Conservation (phyloP, 2,113 vertebrate genomes). For the Daubentonia madagascariensis region DNA sequence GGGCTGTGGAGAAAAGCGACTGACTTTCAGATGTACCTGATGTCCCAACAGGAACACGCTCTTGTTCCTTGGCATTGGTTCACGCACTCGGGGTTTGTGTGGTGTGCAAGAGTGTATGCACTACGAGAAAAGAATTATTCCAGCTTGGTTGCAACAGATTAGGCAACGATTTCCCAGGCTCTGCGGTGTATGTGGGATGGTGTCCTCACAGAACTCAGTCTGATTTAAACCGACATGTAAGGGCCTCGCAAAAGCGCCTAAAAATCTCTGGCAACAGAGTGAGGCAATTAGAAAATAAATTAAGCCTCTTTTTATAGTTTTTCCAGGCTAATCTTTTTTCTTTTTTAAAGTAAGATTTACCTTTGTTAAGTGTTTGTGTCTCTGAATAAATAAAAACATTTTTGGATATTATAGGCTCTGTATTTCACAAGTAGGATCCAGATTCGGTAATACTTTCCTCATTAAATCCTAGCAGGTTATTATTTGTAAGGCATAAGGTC, state of each 20-base stretch:
- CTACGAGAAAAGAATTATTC: conserved; percentile 3
- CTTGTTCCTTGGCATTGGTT: not conserved
- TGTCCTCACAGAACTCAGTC: not conserved
- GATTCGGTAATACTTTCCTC: not conserved
- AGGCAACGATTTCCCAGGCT: not conserved
- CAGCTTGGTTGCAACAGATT: not conserved
- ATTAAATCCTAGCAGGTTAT: not conserved
- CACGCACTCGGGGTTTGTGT: not conserved
- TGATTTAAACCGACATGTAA: not conserved
- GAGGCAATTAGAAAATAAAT: not conserved
- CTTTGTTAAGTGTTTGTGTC: not conserved
- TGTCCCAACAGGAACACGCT: not conserved
- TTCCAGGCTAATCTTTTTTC: not conserved
- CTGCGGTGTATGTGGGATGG: not conserved
- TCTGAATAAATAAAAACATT: not conserved
- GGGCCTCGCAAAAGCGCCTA: not conserved
- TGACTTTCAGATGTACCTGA: not conserved
- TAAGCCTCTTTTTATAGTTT: not conserved
- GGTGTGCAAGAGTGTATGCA: not conserved
- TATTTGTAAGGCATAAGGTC: conserved; percentile 25
- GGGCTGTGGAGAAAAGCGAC: not conserved
- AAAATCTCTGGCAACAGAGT: not conserved
- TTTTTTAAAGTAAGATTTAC: not conserved
- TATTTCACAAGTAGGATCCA: not conserved
- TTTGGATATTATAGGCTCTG: not conserved